Evolutionary conservation across 2,888 invertebrate species (phyloP), one percentile per base, ranked within the genome.

Genomic region (Troides helena): DNA sequence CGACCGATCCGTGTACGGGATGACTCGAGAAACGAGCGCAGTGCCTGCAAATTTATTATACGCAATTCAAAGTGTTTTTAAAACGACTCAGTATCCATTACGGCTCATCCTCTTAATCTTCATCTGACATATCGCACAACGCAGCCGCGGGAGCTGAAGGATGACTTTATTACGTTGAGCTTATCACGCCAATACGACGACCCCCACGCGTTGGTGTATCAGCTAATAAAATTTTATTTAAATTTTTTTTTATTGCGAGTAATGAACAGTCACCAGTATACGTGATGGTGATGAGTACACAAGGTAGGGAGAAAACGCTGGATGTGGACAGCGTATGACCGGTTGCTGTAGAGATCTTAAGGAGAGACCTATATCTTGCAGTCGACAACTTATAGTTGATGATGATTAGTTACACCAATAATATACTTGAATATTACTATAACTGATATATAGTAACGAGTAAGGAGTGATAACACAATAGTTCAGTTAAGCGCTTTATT

Each of bases 131-230:
- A 70, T 67, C 58, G 59, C 59, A 60, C 43, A 36, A 18, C 14
- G 60, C 70, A 43, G 67, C 57, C 67, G 62, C 70, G 43, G 59
- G n/a, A 61, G 70, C 59, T 67, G 57, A 64, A 61, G 43, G 67
- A 70, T 67, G 30, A 30, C 70, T 70, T 70, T 67, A 70, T 67
- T 69, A 65, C 53, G 61, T 66, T 46, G 67, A 53, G 58, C 64
- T 70, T 67, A 70, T 67, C 64, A 56, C 30, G 66, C 67, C 43
- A 50, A 70, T 64, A 18, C 30, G 56, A 62, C 60, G 36, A 60
- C 67, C 56, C 63, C 66, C 62, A 70, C 66, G 59, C 36, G 6
- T 39, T 23, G 25, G n/a, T 50, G 50, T 50, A 56, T 50, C 59
- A 59, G 21, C 36, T 30, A 62, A 63, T 66, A 62, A 62, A 62